Base-by-base conservation (phyloP, 2,888 invertebrate genomes). In the Proisotoma minuta region DNA sequence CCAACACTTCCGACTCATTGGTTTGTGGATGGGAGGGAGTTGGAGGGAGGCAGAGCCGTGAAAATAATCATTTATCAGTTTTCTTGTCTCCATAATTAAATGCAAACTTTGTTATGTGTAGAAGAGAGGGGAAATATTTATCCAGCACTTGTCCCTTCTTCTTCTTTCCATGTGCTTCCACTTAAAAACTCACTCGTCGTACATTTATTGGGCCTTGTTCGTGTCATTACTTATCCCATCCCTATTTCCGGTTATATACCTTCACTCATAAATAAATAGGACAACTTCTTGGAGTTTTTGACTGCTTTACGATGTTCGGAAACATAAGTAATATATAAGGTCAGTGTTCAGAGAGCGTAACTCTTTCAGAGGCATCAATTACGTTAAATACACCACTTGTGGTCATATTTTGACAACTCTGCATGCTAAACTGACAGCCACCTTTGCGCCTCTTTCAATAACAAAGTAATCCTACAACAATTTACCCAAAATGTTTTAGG, bases 101-200 rank as follows among this genome's bases (percentile, higher is more conserved):
- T 54, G 53, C 53, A 29, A 54, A 39, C 53, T 54, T 34, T 20
- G 53, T 18, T 39, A 39, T 54, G n/a, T n/a, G 39, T 54, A 5
- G 23, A 54, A 29, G 5, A 20, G 15, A 39, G 39, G 8, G 24
- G 53, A 34, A 18, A 10, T 24, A 27, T 12, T 27, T 12, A n/a
- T n/a, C n/a, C n/a, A n/a, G n/a, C n/a, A n/a, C n/a, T n/a, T n/a
- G 10, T 43, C 18, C 43, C 43, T 15, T 43, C 18, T 15, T 5
- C 43, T 5, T 15, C 18, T 15, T 29, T 58, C 43, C 63, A 66
- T 66, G 63, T 66, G 66, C 63, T 59, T 66, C 63, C 63, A 66
- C 66, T 66, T 66, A 59, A 59, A 59, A 66, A 66, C 56, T 66
- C 63, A 61, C 59, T 66, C 66, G 58, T 3, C 60, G 53, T 52